Base-by-base conservation (phyloP, 2,113 vertebrate species). In the Brachypodius melanocephalos region DNA sequence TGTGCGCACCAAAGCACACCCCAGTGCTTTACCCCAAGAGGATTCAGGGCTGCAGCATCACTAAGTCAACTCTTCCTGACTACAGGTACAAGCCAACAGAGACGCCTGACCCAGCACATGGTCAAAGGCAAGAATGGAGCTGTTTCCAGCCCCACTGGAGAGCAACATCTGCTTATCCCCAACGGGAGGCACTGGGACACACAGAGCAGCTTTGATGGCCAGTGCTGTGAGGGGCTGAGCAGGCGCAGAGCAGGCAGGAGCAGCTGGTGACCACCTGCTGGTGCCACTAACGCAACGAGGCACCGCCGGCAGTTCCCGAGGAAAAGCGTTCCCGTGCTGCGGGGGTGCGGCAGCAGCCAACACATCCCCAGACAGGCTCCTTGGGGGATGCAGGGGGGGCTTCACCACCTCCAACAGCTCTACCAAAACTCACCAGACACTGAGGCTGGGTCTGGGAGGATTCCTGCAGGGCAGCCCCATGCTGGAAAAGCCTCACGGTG, bases 251-350 rank as follows among this genome's bases (percentile, higher is more conserved):
- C 57, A 48, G 61, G 68, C 57, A 68, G 85, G 58, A 96, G 85
- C 88, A 95, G 94, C 92, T 93, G 94, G 31, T 77, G 76, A 29
- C 75, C 62, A 75, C 55, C 40, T 59, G 88, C 88, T 75, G 93
- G 43, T 4, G 36, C 40, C 9, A n/a, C 61, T 12, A 34, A 34
- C 0, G 3, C 65, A 71, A 63, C 2, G 3, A 85, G 86, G 76
- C 54, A 87, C 59, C 8, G 4, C 11, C 1, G 2, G 83, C 72
- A 24, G 40, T 9, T 5, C 14, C 77, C 0, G 2, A 69, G 76
- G 84, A 34, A 51, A 67, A 5, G 3, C 4, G 1, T 38, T 45
- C 28, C 29, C 0, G 3, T 10, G 29, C 75, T 28, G 69, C 1
- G 2, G 85, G 62, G 51, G 29, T 25, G 68, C 1, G 0, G 73